phyloP scores from a whole-genome alignment of 2,888 invertebrate species.

The Diplolepis rosae region DNA sequence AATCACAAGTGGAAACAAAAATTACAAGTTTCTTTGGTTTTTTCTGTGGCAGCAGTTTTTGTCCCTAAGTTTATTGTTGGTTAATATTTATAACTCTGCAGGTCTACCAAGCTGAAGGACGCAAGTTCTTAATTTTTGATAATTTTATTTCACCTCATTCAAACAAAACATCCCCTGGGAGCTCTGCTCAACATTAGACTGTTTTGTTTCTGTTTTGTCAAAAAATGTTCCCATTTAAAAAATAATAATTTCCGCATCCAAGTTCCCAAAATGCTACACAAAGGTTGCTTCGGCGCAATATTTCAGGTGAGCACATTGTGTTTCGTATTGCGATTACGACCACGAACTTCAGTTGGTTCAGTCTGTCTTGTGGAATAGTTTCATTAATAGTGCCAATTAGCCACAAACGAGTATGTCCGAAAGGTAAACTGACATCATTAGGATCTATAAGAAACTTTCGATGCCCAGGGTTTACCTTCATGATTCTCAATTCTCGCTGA shows the following conservation, averaged over 20 bases:
- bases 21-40: no score
- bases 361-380: slow-evolving; percentile 14
- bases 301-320: slow-evolving; percentile 8
- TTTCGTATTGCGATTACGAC: background rate
- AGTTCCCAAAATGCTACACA: background rate
- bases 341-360: slow-evolving; percentile 1
- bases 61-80: slow-evolving; percentile 56
- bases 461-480: slow-evolving; percentile 69
- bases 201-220: slow-evolving; percentile 25
- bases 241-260: slow-evolving; percentile 13
- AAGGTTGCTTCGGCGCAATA: background rate
- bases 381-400: slow-evolving; percentile 15
- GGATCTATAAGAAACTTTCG: slow-evolving; percentile 37
- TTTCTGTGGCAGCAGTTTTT: slow-evolving; percentile 42
- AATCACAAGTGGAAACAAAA: no score
- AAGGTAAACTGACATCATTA: slow-evolving; percentile 26
- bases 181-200: background rate
- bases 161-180: background rate
- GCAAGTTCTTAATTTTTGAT: background rate
- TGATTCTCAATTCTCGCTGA: slow-evolving; percentile 40
- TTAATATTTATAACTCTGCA: slow-evolving; percentile 15
- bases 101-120: slow-evolving; percentile 1
- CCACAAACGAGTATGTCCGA: background rate
- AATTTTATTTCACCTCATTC: background rate
- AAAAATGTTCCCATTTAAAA: background rate